Conservation (phyloP, 2,888 invertebrate species). For the Latrodectus elegans region DNA sequence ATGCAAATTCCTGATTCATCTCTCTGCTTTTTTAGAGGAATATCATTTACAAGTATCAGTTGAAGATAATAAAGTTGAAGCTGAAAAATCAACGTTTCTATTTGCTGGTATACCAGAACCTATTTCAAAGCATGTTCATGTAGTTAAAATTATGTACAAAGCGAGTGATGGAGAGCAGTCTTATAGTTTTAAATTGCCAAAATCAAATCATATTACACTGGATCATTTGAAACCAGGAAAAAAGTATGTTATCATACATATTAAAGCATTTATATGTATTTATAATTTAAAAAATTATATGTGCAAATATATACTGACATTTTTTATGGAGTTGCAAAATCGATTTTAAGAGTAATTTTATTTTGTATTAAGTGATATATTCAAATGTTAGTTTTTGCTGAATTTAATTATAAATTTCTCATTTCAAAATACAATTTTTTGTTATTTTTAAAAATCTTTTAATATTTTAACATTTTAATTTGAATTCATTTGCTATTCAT, state of each 20-base stretch:
- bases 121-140: constrained; percentile 91
- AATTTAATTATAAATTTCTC: no score
- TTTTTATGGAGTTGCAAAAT: no score
- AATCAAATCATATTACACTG: constrained; percentile 81
- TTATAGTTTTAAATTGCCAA: constrained; percentile 84
- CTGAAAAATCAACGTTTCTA: constrained; percentile 79
- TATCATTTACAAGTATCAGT: constrained; percentile 88
- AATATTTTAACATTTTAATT: no score
- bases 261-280: background rate
- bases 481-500: no score
- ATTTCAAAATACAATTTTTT: no score
- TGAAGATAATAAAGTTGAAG: constrained; percentile 83
- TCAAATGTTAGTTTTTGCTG: no score
- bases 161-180: constrained; percentile 83
- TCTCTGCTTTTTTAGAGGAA: constrained; percentile 79
- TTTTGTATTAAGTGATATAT: no score
- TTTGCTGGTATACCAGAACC: constrained; percentile 89
- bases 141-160: constrained; percentile 89
- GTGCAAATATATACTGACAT: no score
- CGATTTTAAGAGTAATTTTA: no score
- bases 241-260: constrained; percentile 72
- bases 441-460: no score
- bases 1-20: background rate
- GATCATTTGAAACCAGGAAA: constrained; percentile 85
- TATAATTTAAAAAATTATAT: no score